Percentiles rank a stretch among this genome's conserved stretches.
Conservation (phyloP, 2,797 vertebrate genomes). For the Apogon talboti region DNA sequence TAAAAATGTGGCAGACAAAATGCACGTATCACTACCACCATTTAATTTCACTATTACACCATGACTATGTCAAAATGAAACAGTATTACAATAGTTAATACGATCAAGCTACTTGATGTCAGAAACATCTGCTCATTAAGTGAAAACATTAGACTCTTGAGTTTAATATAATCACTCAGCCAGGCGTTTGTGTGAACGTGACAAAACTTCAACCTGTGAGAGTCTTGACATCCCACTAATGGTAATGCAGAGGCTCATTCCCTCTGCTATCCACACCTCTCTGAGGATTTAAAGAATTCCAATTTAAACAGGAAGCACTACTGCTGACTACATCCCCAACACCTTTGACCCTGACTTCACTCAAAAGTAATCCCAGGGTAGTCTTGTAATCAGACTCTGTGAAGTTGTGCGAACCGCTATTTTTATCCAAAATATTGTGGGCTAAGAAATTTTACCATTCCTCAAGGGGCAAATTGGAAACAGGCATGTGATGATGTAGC, state of each 20-base stretch:
- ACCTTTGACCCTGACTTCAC: slow-evolving; percentile 55
- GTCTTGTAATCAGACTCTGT: slow-evolving; percentile 26
- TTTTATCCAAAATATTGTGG: slow-evolving; percentile 43
- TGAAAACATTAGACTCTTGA: not conserved
- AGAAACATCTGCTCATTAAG: not conserved
- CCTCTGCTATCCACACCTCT: slow-evolving; percentile 63
- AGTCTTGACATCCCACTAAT: slow-evolving; percentile 33
- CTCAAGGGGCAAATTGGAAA: slow-evolving; percentile 47
- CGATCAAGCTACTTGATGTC: no score
- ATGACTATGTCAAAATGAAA: no score
- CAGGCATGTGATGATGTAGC: slow-evolving; percentile 39
- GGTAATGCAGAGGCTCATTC: slow-evolving; percentile 51
- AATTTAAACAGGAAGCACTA: slow-evolving; percentile 62
- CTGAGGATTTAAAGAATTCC: slow-evolving; percentile 76
- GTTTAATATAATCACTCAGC: slow-evolving; percentile 10
- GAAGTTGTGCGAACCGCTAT: slow-evolving; percentile 42
- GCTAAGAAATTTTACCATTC: not conserved
- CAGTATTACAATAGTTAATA: no score
- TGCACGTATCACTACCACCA: slow-evolving; percentile 9
- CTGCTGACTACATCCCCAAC: slow-evolving; percentile 39
- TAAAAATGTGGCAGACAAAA: slow-evolving; percentile 33
- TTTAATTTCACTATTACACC: not conserved
- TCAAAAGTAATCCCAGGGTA: slow-evolving; percentile 55
- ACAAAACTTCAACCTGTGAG: slow-evolving; percentile 49
- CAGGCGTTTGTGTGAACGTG: slow-evolving; percentile 1